Evolutionary conservation across 2,888 invertebrate genomes (phyloP), one percentile per base, ranked within the genome.

Genomic region (Clunio marinus): DNA sequence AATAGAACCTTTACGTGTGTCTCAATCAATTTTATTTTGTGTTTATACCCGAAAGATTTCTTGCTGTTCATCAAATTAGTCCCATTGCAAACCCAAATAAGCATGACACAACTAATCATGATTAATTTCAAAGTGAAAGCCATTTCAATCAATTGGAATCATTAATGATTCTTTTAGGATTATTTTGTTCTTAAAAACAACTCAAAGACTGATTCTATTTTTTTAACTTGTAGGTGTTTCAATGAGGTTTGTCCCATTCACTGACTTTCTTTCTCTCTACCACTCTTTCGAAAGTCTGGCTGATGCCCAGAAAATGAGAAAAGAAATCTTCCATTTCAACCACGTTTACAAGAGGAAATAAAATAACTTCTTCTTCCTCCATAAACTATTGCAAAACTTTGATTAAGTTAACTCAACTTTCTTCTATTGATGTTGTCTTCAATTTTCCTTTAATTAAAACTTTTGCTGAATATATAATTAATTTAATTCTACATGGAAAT

Each of bases 141-240:
- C 15, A n/a, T 41, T 41, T 41, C 41, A 41, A 41, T 41, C 2
- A 41, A 15, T 15, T 10, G 41, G 10, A 41, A 5, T 15, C 41
- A 51, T n/a, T n/a, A 51, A 22, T 22, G 51, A n/a, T n/a, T n/a
- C n/a, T n/a, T n/a, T n/a, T n/a, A n/a, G n/a, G n/a, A n/a, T n/a
- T n/a, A n/a, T n/a, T n/a, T n/a, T n/a, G n/a, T n/a, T n/a, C n/a
- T n/a, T n/a, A n/a, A n/a, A n/a, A n/a, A n/a, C n/a, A n/a, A n/a
- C n/a, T n/a, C n/a, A n/a, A n/a, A n/a, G n/a, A n/a, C n/a, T n/a
- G n/a, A n/a, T n/a, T n/a, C n/a, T 66, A 68, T 69, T 70, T 70
- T 70, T 69, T 28, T 25, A 68, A 35, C 24, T 62, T 41, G 68
- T 68, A 66, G 67, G 55, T 46, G 68, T 41, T 68, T 68, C 51